A percentile compares a stretch with the other conserved stretches of the same genome.
These are phyloP conservation scores for Amphiprion percula DNA, from an alignment of 2,113 vertebrate genomes.

Conservation along the genomic window DNA sequence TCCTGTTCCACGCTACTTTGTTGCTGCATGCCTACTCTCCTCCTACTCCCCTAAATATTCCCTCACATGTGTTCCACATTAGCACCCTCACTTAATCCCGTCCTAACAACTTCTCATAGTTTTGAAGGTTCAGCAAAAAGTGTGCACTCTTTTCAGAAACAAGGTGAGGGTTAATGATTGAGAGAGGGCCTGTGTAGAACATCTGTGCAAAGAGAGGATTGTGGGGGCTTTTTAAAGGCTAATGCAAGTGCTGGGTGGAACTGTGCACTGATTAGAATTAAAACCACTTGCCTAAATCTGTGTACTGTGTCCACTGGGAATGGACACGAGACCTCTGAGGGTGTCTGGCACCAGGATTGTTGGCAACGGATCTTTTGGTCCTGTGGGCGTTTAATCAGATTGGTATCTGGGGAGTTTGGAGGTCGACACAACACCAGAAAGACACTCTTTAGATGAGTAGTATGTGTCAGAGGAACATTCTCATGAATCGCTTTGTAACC, in stretches of 20 bases:
- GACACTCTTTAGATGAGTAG: too few relatives aligned
- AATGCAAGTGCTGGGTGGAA: background rate
- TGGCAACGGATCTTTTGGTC: too few relatives aligned
- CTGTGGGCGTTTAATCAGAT: too few relatives aligned
- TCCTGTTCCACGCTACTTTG: constrained; percentile 23
- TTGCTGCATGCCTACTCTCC: background rate
- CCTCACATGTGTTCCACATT: constrained; percentile 44
- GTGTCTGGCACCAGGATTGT: too few relatives aligned
- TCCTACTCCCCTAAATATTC: constrained; percentile 3
- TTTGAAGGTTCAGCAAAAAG: constrained; percentile 27
- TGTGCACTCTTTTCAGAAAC: background rate
- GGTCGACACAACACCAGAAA: too few relatives aligned
- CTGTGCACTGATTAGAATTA: too few relatives aligned
- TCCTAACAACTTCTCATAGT: constrained; percentile 33
- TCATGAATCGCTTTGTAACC: too few relatives aligned
- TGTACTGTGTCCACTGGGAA: too few relatives aligned
- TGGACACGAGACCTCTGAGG: too few relatives aligned
- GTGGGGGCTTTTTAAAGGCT: background rate
- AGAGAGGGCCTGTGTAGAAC: background rate
- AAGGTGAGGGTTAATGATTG: constrained; percentile 23
- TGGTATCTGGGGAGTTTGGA: too few relatives aligned
- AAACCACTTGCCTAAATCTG: too few relatives aligned
- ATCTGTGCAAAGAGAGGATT: background rate
- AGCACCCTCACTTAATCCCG: constrained; percentile 16
- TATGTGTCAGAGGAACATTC: too few relatives aligned